These are phyloP conservation scores for Drosophila mojavensis DNA, from an alignment of 1,140 invertebrate genomes.

Conservation along the genomic window DNA sequence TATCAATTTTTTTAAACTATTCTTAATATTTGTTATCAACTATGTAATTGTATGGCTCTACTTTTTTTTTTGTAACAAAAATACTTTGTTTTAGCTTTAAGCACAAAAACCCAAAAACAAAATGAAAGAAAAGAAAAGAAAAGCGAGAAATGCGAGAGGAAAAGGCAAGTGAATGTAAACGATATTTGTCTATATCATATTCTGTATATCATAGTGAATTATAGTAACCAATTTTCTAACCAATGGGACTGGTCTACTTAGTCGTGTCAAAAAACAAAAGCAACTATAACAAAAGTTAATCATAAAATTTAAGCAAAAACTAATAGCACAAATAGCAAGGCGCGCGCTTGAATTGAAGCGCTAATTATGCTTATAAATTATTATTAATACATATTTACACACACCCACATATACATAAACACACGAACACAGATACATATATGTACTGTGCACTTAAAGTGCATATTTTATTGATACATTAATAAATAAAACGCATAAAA, in stretches of 20 bases:
- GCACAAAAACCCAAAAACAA: conserved; percentile 58
- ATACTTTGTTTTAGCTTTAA: conserved; percentile 73
- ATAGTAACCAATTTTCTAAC: conserved; percentile 81
- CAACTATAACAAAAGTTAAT: conserved; percentile 29
- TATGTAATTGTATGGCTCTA: conserved; percentile 47
- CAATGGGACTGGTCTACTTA: conserved; percentile 81
- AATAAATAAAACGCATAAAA: conserved; percentile 44
- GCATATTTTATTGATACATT: conserved; percentile 43
- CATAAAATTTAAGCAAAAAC: conserved; percentile 13
- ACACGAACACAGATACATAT: conserved; percentile 6
- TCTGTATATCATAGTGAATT: conserved; percentile 66
- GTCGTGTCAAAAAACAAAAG: conserved; percentile 62
- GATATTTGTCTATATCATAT: conserved; percentile 44
- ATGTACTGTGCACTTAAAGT: conserved; percentile 28
- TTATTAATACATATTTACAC: conserved; percentile 42
- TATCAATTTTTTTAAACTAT: conserved; percentile 56
- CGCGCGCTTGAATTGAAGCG: conserved; percentile 41
- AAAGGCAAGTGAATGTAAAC: conserved; percentile 34
- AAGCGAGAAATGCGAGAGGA: conserved; percentile 17
- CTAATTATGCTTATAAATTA: conserved; percentile 70
- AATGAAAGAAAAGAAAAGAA: conserved; percentile 2
- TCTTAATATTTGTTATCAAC: conserved; percentile 71
- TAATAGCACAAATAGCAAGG: conserved; percentile 48
- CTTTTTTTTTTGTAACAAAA: conserved; percentile 39
- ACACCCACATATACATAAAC: conserved; percentile 4